Evolutionary conservation across 2,797 vertebrate species (phyloP).

Genomic region (Lithobates pipiens): DNA sequence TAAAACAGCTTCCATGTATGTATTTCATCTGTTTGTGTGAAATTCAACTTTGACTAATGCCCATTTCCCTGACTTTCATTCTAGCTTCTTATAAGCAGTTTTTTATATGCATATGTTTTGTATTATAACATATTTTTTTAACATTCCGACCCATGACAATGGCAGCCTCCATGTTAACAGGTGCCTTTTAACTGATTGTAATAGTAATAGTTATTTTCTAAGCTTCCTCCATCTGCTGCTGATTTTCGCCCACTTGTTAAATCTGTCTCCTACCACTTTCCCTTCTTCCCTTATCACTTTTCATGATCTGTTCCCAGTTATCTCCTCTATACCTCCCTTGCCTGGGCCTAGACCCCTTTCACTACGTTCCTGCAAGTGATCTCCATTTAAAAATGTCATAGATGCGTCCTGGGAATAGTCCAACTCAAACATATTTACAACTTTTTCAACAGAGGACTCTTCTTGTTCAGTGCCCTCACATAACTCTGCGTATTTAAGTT

Average conservation of each 20-base stretch:
- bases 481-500: conserved; percentile 45
- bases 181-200: background rate
- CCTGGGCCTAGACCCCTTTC: conserved; percentile 9
- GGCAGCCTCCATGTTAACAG: background rate
- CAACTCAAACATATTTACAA: conserved; percentile 25
- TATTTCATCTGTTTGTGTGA: background rate
- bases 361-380: conserved; percentile 17
- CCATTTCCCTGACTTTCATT: background rate
- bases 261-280: background rate
- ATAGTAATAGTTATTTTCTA: background rate
- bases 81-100: background rate
- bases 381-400: conserved; percentile 12
- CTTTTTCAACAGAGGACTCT: conserved; percentile 20
- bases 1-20: background rate
- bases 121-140: background rate
- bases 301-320: conserved; percentile 17
- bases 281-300: background rate
- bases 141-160: background rate
- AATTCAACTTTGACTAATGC: background rate
- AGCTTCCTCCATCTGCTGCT: background rate
- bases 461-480: conserved; percentile 29
- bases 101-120: background rate
- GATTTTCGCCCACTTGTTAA: background rate
- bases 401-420: conserved; percentile 5
- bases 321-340: conserved; percentile 11